phyloP scores from a whole-genome alignment of 2,797 vertebrate genomes.

The Gallinago solitaria region DNA sequence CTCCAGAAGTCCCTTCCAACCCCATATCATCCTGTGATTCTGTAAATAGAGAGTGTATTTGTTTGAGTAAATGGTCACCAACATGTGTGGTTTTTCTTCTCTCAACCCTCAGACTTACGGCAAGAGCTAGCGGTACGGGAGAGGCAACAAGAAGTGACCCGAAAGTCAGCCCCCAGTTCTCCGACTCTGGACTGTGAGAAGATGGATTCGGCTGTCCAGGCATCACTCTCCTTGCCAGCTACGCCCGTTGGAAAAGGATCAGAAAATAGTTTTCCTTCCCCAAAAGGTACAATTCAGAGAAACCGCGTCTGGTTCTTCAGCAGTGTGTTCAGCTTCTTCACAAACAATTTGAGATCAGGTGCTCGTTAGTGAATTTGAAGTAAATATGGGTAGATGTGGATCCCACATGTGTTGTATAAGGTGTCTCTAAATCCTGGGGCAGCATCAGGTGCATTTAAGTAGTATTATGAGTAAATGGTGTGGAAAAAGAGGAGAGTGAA shows the following conservation, averaged over 20 bases:
- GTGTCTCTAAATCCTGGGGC: neutral
- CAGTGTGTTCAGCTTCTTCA: neutral
- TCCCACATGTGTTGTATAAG: neutral
- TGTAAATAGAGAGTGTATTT: neutral
- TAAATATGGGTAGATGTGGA: accelerated
- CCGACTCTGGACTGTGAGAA: constrained; percentile 93
- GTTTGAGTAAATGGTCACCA: neutral
- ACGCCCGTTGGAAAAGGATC: constrained; percentile 91
- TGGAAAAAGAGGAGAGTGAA: neutral
- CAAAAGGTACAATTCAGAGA: constrained; percentile 82
- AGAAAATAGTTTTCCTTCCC: constrained; percentile 87
- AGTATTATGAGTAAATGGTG: neutral
- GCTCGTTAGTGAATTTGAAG: neutral
- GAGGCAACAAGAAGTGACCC: constrained; percentile 87
- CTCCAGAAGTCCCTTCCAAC: no score
- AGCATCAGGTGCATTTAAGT: neutral
- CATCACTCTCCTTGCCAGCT: constrained; percentile 94
- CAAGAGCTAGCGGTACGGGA: constrained; percentile 96
- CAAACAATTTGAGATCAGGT: neutral
- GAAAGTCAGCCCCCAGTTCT: constrained; percentile 95
- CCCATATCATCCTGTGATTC: no score
- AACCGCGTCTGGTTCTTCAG: neutral
- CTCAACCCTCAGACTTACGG: constrained; percentile 83
- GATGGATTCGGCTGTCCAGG: constrained; percentile 92
- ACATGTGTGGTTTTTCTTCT: accelerated